These are phyloP conservation scores for Glyptemys insculpta DNA, from an alignment of 2,797 vertebrate species.

Conservation along the genomic window DNA sequence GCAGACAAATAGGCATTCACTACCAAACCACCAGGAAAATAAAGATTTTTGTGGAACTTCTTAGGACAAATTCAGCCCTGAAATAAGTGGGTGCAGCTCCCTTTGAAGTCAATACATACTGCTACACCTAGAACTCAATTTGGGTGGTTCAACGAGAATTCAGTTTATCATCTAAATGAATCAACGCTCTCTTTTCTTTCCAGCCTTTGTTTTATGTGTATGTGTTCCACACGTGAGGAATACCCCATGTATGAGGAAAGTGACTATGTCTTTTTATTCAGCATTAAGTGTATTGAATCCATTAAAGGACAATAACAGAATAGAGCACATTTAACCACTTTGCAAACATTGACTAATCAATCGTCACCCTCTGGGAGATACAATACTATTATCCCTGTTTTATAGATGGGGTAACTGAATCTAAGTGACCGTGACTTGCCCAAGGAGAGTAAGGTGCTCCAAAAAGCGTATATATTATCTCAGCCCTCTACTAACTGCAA, in stretches of 20 bases:
- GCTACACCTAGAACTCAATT: not conserved
- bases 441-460: not conserved
- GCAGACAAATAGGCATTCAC: not conserved
- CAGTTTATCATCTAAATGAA: not conserved
- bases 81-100: not conserved
- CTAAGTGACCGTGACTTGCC: not conserved
- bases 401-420: not conserved
- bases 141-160: not conserved
- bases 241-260: not conserved
- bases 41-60: not conserved
- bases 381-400: conserved; percentile 3
- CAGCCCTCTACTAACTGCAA: not conserved
- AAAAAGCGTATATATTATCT: not conserved
- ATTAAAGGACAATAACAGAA: conserved; percentile 23
- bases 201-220: not conserved
- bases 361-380: not conserved
- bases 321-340: conserved; percentile 30
- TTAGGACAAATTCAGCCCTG: not conserved
- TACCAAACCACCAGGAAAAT: not conserved
- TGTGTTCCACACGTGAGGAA: not conserved
- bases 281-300: conserved; percentile 9
- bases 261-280: conserved; percentile 6
- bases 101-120: not conserved
- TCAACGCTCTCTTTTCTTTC: not conserved
- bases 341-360: conserved; percentile 15